Evolutionary conservation across 2,113 vertebrate genomes (phyloP).

Genomic region (Melanostigma gelatinosum): DNA sequence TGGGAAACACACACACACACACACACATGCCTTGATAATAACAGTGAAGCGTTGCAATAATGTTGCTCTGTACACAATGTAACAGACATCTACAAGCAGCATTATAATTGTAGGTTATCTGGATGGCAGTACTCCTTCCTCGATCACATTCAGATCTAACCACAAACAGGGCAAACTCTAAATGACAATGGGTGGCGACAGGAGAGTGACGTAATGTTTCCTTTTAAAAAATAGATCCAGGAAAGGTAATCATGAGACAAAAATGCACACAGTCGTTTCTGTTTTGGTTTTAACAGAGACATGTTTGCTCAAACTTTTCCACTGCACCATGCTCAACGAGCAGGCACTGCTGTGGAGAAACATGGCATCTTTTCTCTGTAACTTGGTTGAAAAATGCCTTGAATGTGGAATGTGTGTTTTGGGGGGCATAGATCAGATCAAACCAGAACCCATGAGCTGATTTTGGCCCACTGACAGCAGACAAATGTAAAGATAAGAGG

Average conservation of each 20-base stretch:
- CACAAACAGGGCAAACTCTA: not conserved
- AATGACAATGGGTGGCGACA: constrained; percentile 6
- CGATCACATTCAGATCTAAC: constrained; percentile 14
- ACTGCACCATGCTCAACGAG: not conserved
- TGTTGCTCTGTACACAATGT: not conserved
- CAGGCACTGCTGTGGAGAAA: constrained; percentile 21
- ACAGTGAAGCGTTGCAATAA: not conserved
- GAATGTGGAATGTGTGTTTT: not conserved
- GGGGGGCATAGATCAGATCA: not conserved
- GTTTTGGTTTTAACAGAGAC: constrained; percentile 13
- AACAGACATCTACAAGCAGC: not conserved
- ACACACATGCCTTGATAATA: not conserved
- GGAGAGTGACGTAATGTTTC: constrained; percentile 15
- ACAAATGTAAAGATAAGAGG: constrained; percentile 17
- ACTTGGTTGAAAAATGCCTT: not conserved
- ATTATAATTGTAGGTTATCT: not conserved
- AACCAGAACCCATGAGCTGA: constrained; percentile 14
- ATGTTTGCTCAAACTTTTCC: constrained; percentile 26
- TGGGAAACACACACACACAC: constrained; percentile 22
- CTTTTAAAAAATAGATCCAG: not conserved
- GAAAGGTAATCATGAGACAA: constrained; percentile 1
- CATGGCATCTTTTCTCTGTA: constrained; percentile 13
- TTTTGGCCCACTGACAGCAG: constrained; percentile 5
- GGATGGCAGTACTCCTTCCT: constrained; percentile 6
- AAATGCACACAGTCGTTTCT: not conserved